phyloP scores from a whole-genome alignment of 2,888 invertebrate species.

The Microplitis manilae region DNA sequence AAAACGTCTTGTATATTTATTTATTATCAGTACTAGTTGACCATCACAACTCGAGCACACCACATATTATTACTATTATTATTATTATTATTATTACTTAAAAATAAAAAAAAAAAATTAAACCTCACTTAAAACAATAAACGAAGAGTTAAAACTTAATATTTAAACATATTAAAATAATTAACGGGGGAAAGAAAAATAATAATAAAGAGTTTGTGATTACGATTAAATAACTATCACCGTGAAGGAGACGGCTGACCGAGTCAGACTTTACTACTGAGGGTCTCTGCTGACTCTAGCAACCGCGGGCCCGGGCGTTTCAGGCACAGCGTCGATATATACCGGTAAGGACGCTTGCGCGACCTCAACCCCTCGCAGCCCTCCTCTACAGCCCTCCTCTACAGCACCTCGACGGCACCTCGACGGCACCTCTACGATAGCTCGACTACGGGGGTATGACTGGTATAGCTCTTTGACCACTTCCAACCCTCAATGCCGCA shows the following conservation, averaged over 20 bases:
- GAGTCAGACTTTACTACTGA: constrained; percentile 68
- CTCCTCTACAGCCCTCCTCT: constrained; percentile 29
- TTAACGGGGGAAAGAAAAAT: neutral
- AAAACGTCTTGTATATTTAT: neutral
- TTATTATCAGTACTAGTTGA: neutral
- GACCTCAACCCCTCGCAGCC: constrained; percentile 48
- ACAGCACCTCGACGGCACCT: constrained; percentile 43
- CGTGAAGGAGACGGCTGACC: constrained; percentile 61
- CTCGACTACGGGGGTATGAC: neutral
- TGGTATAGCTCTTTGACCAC: neutral
- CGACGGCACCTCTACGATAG: constrained; percentile 42
- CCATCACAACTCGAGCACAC: too few relatives aligned
- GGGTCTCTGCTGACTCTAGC: constrained; percentile 37
- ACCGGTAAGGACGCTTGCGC: constrained; percentile 68
- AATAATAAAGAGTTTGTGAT: constrained; percentile 15
- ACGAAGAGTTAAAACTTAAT: neutral
- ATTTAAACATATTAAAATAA: neutral
- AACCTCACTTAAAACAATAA: neutral
- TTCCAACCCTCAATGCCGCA: neutral
- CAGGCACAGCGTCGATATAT: constrained; percentile 55
- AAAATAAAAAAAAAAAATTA: neutral
- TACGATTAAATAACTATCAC: constrained; percentile 32
- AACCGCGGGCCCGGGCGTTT: constrained; percentile 61
- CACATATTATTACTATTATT: neutral
- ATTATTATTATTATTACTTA: neutral